A percentile compares a stretch with the other conserved stretches of the same genome.
Conservation (phyloP, 2,888 invertebrate species). For the Scelioninae gen. 1 region DNA sequence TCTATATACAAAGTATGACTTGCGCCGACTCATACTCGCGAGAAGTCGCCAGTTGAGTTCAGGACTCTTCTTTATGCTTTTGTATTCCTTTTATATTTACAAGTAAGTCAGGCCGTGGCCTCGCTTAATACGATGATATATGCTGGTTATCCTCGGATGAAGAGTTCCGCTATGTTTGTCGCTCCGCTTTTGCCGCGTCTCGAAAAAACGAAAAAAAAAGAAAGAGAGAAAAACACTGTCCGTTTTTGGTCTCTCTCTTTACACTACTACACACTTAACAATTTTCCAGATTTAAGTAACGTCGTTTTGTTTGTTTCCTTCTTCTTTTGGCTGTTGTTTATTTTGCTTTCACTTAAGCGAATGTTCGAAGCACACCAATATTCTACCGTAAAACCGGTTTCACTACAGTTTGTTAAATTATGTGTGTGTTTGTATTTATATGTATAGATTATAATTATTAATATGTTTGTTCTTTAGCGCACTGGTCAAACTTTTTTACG, state of each 20-base stretch:
- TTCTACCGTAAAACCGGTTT: conserved; percentile 48
- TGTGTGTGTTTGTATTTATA: conserved; percentile 10
- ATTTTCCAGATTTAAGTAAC: conserved; percentile 76
- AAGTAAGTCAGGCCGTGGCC: conserved; percentile 71
- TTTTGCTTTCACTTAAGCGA: conserved; percentile 74
- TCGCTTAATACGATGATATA: conserved; percentile 59
- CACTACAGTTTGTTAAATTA: conserved; percentile 59
- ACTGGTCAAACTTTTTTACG: conserved; percentile 72
- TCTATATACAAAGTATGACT: conserved; percentile 84
- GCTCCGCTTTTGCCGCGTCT: conserved; percentile 25
- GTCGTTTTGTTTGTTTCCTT: conserved; percentile 25
- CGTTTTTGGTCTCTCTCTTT: conserved; percentile 47
- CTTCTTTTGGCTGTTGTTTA: conserved; percentile 45
- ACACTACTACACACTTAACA: conserved; percentile 48
- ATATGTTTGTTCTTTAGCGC: conserved; percentile 69
- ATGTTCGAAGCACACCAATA: conserved; percentile 72
- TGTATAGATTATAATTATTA: conserved; percentile 32
- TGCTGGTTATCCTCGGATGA: conserved; percentile 44
- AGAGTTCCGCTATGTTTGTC: conserved; percentile 47
- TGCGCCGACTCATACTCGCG: conserved; percentile 78
- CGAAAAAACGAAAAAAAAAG: conserved; percentile 14
- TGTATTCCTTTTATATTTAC: conserved; percentile 82
- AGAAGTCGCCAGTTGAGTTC: conserved; percentile 14
- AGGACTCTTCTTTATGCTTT: conserved; percentile 53
- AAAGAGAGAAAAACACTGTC: conserved; percentile 34